These are phyloP conservation scores for Rallus crepitans DNA, from an alignment of 2,797 vertebrate genomes.

Conservation along the genomic window DNA sequence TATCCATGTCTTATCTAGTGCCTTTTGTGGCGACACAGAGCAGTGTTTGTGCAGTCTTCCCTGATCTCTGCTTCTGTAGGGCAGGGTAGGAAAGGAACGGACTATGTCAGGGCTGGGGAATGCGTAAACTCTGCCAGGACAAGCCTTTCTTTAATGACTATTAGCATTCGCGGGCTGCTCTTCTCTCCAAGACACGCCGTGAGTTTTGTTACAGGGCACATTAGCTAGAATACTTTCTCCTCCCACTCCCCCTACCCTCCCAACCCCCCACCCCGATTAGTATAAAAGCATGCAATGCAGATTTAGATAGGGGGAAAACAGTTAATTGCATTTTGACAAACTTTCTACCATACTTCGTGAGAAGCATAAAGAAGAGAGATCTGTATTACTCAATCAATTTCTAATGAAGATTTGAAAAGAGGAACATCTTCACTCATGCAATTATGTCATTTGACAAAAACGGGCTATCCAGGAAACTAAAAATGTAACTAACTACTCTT, in stretches of 20 bases:
- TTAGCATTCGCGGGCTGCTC: background rate
- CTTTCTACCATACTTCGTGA: background rate
- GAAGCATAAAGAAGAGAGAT: background rate
- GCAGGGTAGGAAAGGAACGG: background rate
- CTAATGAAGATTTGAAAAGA: slow-evolving; percentile 23
- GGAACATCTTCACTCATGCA: background rate
- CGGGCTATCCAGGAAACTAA: slow-evolving; percentile 20
- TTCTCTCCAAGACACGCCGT: background rate
- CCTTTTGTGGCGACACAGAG: background rate
- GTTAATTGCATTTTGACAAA: background rate
- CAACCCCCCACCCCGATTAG: background rate
- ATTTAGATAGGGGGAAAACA: background rate
- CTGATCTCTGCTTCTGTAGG: background rate
- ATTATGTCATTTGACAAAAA: slow-evolving; percentile 10
- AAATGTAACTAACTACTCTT: slow-evolving; percentile 13
- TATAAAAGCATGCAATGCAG: background rate
- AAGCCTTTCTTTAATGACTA: background rate
- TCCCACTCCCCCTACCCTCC: no score
- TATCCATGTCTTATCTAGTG: background rate
- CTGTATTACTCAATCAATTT: background rate
- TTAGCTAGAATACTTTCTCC: background rate
- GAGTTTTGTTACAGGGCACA: background rate
- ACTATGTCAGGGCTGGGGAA: background rate
- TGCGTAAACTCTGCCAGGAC: background rate
- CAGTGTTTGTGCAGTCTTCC: background rate